phyloP scores from a whole-genome alignment of 2,113 vertebrate species.

The Vidua macroura region DNA sequence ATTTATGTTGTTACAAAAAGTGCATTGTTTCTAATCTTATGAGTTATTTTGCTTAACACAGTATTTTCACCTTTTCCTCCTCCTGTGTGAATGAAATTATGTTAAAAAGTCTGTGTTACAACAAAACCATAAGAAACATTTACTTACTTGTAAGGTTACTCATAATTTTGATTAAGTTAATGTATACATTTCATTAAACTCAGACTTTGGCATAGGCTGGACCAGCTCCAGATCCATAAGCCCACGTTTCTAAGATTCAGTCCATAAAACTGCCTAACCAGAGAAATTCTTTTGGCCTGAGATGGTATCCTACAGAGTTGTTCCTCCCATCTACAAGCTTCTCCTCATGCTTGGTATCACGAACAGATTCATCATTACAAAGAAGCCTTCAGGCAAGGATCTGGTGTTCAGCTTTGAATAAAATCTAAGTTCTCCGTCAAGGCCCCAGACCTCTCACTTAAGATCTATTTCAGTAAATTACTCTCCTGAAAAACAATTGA shows the following conservation, averaged over 20 bases:
- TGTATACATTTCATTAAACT: not conserved
- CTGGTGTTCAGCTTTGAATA: not conserved
- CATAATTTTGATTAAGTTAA: not conserved
- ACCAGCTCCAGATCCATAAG: not conserved
- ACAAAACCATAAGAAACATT: not conserved
- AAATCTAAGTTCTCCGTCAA: not conserved
- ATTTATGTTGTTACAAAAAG: not conserved
- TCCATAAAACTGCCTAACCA: not conserved
- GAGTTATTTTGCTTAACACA: not conserved
- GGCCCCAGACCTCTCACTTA: not conserved
- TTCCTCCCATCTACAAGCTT: not conserved
- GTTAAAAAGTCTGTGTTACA: not conserved
- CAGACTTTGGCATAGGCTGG: not conserved
- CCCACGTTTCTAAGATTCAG: rapidly evolving
- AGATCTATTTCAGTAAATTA: not conserved
- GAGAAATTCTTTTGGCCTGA: not conserved
- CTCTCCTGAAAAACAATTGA: not conserved
- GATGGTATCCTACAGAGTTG: not conserved
- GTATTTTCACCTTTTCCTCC: not conserved
- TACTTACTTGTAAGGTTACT: not conserved
- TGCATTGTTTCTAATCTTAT: not conserved
- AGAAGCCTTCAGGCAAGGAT: not conserved
- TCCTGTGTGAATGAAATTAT: not conserved
- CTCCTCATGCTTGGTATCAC: not conserved
- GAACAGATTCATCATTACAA: not conserved